Percentiles rank a stretch among this genome's conserved stretches.
Evolutionary conservation across 2,797 vertebrate species (phyloP).

Genomic region (Discoglossus pictus): DNA sequence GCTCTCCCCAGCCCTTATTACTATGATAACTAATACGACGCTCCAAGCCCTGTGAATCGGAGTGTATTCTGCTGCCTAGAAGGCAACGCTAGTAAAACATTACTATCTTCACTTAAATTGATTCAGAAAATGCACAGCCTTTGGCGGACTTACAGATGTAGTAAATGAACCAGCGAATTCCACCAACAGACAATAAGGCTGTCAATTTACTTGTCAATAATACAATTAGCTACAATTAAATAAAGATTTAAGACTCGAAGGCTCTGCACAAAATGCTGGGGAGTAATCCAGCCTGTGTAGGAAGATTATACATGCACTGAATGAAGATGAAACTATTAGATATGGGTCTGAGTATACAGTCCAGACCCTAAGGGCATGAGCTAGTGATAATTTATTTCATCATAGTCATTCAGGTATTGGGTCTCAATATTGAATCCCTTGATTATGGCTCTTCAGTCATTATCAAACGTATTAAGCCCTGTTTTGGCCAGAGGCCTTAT

Average conservation of each 20-base stretch:
- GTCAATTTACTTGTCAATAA: conserved; percentile 40
- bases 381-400: no score
- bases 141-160: conserved; percentile 26
- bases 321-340: no score
- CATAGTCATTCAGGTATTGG: no score
- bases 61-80: conserved; percentile 26
- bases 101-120: conserved; percentile 33
- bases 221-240: conserved; percentile 43
- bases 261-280: conserved; percentile 16
- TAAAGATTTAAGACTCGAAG: conserved; percentile 40
- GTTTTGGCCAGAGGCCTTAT: no score
- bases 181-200: conserved; percentile 35
- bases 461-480: no score
- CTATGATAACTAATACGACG: neutral
- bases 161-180: conserved; percentile 27
- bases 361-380: no score
- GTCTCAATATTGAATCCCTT: no score
- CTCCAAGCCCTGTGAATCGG: conserved; percentile 21
- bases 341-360: no score
- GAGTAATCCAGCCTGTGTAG: no score
- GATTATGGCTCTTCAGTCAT: no score
- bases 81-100: conserved; percentile 15
- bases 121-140: conserved; percentile 42
- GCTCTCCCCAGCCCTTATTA: conserved; percentile 7
- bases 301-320: no score